phyloP scores from a whole-genome alignment of 2,888 invertebrate genomes.

The Apotomis capreana region DNA sequence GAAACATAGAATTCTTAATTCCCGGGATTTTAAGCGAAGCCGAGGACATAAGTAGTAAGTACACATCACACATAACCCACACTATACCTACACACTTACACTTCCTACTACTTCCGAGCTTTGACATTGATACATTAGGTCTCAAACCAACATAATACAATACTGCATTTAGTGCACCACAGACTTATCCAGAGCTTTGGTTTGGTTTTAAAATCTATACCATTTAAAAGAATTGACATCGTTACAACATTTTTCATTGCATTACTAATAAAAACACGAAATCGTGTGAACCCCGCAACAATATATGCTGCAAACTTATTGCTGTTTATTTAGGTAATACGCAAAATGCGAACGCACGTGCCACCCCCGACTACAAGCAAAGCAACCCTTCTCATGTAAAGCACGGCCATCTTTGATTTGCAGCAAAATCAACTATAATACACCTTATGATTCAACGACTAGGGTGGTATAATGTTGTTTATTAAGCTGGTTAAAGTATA shows the following conservation, averaged over 20 bases:
- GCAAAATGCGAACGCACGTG: constrained; percentile 79
- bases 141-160: no score
- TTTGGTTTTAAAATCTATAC: no score
- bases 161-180: no score
- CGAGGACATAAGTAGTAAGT: no score
- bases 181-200: no score
- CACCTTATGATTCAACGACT: constrained; percentile 47
- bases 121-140: no score
- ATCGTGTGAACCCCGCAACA: constrained; percentile 71
- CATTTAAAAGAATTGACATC: neutral
- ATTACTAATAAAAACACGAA: constrained; percentile 52
- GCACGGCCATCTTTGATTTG: constrained; percentile 46
- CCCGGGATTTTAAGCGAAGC: no score
- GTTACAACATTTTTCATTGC: constrained; percentile 9
- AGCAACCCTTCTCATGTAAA: constrained; percentile 56
- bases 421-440: constrained; percentile 43
- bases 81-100: no score
- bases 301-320: constrained; percentile 57
- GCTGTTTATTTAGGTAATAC: constrained; percentile 81
- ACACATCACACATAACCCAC: no score
- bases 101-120: no score
- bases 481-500: constrained; percentile 48
- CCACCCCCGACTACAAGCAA: constrained; percentile 60
- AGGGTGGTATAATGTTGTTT: constrained; percentile 26
- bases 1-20: no score